Conservation (phyloP, 2,797 vertebrate genomes). For the Setipinna tenuifilis region DNA sequence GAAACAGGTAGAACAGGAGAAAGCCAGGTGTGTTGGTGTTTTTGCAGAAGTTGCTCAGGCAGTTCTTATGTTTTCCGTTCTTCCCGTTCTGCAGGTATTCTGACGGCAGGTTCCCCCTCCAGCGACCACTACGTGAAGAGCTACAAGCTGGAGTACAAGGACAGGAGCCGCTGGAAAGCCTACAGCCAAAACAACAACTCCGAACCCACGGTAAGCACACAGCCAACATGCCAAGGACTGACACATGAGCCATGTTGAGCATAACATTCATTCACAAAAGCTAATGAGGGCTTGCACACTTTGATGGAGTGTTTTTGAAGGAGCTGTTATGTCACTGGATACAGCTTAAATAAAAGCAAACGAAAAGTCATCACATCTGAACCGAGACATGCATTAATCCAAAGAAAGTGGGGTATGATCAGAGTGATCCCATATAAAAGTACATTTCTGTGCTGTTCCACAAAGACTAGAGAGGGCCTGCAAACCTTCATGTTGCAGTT, state of each 20-base stretch:
- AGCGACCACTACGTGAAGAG: constrained; percentile 78
- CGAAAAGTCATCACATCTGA: too few species aligned
- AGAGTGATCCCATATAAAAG: too few species aligned
- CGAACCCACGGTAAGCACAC: constrained; percentile 75
- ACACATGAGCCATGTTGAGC: too few species aligned
- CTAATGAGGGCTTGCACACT: too few species aligned
- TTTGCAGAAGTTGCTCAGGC: not conserved
- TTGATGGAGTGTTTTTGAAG: too few species aligned
- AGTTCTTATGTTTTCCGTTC: not conserved
- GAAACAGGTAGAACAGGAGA: not conserved
- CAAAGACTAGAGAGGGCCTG: too few species aligned
- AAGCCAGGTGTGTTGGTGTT: not conserved
- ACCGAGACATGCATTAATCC: too few species aligned
- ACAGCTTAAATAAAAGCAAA: too few species aligned
- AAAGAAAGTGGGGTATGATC: too few species aligned
- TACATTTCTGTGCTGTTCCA: too few species aligned
- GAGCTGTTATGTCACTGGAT: too few species aligned
- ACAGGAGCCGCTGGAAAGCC: constrained; percentile 78
- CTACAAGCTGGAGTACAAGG: constrained; percentile 78
- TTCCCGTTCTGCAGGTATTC: constrained; percentile 68
- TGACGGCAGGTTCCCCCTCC: constrained; percentile 72
- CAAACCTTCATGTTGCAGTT: too few species aligned
- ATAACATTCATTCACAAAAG: not conserved
- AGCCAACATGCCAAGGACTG: not conserved
- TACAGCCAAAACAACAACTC: constrained; percentile 76